Evolutionary conservation across 2,113 vertebrate species (phyloP), one percentile per base, ranked within the genome.

Genomic region (Dendrocopos noguchii): DNA sequence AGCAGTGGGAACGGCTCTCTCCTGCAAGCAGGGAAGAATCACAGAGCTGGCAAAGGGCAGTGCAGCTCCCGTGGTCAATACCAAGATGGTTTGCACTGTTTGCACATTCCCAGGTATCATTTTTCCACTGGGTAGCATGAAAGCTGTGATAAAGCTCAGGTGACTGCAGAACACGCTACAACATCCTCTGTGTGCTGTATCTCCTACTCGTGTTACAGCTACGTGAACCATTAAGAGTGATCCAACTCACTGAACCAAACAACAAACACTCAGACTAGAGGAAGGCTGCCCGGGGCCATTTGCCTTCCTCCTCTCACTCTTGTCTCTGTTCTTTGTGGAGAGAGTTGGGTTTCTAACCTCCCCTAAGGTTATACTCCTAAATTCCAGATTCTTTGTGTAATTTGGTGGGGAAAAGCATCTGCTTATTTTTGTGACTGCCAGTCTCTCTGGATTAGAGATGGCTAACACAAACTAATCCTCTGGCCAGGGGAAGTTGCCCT

Each of bases 161-260:
- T 81, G 53, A 86, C 44, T 82, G 44, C 36, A 63, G 39, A 91
- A 76, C 29, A 90, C 91, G 88, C 46, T 36, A 59, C 42, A 85
- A 19, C n/a, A 80, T 57, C 36, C 50, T 75, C 34, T 71, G 84
- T 75, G 50, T 53, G 44, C 15, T 91, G 8, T 56, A 65, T 83
- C 91, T 94, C 59, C 73, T 93, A 53, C 29, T 64, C 44, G 55
- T 83, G 65, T 83, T 77, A 75, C 50, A 73, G 75, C 61, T 73
- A 80, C 92, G 65, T 56, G 55, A 94, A 93, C 46, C 65, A 88
- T 66, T 80, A 87, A 65, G 83, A 88, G 33, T 63, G 59, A 86
- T 96, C 47, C 46, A 90, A 67, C 74, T 91, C 79, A 90, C 33
- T 92, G 76, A 96, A 91, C 71, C 70, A 94, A 93, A 87, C 28